These are phyloP conservation scores for Champsocephalus esox DNA, from an alignment of 2,797 vertebrate species.

Conservation along the genomic window DNA sequence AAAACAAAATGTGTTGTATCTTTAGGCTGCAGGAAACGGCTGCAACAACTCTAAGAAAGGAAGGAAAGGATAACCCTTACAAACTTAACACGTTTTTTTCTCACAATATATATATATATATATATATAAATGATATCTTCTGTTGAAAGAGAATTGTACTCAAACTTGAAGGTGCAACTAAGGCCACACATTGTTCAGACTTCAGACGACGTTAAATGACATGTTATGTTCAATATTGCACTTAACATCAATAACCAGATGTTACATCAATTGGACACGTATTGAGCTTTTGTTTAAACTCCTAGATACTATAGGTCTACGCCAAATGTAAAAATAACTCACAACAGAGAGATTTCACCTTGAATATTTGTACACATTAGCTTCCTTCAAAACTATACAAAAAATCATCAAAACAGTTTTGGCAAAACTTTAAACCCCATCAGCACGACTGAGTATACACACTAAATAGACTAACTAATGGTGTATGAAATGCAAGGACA, in stretches of 20 bases:
- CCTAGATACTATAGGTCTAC: not conserved
- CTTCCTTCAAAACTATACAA: not conserved
- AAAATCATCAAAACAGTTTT: not conserved
- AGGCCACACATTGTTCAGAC: conserved; percentile 20
- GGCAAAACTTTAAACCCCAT: not conserved
- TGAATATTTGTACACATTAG: not conserved
- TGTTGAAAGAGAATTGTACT: too few species aligned
- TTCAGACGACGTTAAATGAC: not conserved
- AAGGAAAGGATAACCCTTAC: not conserved
- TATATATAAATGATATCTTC: too few species aligned
- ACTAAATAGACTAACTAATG: not conserved
- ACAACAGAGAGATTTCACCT: not conserved
- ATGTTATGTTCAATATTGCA: not conserved
- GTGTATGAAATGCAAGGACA: not conserved
- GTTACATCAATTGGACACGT: not conserved
- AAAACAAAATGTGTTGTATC: not conserved
- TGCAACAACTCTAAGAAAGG: not conserved
- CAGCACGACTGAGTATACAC: not conserved
- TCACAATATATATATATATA: not conserved
- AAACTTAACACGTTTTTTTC: not conserved
- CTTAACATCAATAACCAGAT: not conserved
- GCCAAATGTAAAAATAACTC: not conserved
- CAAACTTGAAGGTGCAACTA: not conserved
- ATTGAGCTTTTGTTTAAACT: not conserved
- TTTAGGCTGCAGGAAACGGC: not conserved